Percentiles rank a stretch among this genome's conserved stretches.
phyloP scores from a whole-genome alignment of 2,113 vertebrate species.

The Labeo rohita region DNA sequence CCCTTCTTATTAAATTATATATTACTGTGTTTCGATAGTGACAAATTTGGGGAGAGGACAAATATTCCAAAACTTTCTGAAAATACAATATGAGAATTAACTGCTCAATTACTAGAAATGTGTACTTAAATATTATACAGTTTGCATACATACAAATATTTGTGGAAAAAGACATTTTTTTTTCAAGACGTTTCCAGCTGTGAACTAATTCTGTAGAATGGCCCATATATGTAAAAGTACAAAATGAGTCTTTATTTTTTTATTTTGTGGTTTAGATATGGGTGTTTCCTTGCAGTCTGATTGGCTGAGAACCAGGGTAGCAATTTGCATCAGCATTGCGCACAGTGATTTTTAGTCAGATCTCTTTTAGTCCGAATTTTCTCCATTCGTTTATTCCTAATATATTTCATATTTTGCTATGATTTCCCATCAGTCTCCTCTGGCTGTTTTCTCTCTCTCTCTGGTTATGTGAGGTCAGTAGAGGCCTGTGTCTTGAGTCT shows the following conservation, averaged over 20 bases:
- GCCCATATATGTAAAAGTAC: neutral
- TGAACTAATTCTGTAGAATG: no score
- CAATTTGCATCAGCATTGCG: neutral
- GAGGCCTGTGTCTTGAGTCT: slow-evolving; percentile 30
- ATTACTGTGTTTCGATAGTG: no score
- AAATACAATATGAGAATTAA: no score
- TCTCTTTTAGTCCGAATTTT: neutral
- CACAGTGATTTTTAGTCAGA: neutral
- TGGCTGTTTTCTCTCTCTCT: slow-evolving; percentile 1
- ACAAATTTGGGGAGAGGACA: no score
- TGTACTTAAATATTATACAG: no score
- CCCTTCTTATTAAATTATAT: no score
- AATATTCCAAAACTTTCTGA: no score
- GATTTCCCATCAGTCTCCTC: neutral
- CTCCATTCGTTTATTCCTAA: neutral
- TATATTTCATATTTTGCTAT: neutral
- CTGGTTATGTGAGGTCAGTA: slow-evolving; percentile 22
- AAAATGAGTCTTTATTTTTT: neutral
- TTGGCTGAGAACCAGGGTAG: neutral
- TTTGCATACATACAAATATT: no score
- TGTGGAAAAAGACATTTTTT: no score
- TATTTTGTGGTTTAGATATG: neutral
- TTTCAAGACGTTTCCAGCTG: no score
- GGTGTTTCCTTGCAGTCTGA: neutral
- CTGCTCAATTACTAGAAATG: no score